Base-by-base conservation (phyloP, 30 jellyfish, hydroid and myxozoan genomes). In the Turritopsis dohrnii region DNA sequence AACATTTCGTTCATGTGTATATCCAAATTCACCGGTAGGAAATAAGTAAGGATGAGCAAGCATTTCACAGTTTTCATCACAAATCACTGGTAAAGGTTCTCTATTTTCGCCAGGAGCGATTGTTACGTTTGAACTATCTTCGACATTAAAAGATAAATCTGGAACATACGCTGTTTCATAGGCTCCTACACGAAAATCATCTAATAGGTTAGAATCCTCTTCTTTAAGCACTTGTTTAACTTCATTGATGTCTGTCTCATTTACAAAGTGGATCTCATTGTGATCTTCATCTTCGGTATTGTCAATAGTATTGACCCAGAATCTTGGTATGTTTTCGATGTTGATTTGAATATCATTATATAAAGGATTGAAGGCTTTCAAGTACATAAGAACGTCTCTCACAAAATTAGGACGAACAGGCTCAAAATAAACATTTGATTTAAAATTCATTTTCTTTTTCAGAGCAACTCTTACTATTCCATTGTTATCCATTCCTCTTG, bases 401-500 rank as follows among this genome's bases (percentile, higher is more conserved):
- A 74, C 54, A 74, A 74, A 74, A 74, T 74, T 29, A 8, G 82
- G 82, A 9, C 82, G 76, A 23, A 79, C 83, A 21, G 79, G 52
- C 41, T 79, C 85, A 79, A 79, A 79, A 21, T 5, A 79, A 52
- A 79, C 85, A 28, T 79, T 79, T 4, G 85, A 79, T 52, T 79
- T 79, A 52, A 79, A 79, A 21, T 24, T 79, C 83, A 79, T 79
- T 79, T 79, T 41, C 53, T 52, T 79, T 41, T 79, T n/a, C 53
- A 79, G 53, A 20, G 85, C 85, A 19, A 79, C 85, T 52, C 16
- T 21, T 24, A 79, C 82, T 19, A 79, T 82, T 19, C 79, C 85
- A 24, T 79, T 79, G 53, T 79, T 79, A 52, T 79, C 85, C 76
- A 79, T 79, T 79, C 85, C 85, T 28, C 85, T 83, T 1, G 85